These are phyloP conservation scores for Phrixothrix hirtus DNA, from an alignment of 2,888 invertebrate species.

Conservation along the genomic window DNA sequence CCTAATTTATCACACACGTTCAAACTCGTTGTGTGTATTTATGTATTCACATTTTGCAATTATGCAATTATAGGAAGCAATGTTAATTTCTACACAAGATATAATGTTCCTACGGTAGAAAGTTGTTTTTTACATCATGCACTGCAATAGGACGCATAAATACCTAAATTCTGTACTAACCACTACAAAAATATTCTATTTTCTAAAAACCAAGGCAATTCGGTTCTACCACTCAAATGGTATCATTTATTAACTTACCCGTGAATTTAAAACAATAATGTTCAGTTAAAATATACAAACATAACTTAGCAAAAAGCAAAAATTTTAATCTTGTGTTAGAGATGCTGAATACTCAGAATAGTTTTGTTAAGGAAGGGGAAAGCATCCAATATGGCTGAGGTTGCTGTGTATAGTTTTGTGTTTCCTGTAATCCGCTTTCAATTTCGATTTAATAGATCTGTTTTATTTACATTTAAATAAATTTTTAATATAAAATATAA, in stretches of 20 bases:
- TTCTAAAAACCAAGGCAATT: slow-evolving; percentile 7
- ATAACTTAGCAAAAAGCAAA: slow-evolving; percentile 17
- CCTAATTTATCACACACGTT: too few species aligned
- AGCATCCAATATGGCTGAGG: slow-evolving; percentile 49
- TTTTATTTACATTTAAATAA: slow-evolving; percentile 8
- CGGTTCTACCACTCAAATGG: slow-evolving; percentile 12
- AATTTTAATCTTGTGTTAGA: slow-evolving; percentile 24
- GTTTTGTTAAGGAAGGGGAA: slow-evolving; percentile 41
- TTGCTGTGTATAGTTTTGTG: slow-evolving; percentile 36
- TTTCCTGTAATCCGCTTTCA: slow-evolving; percentile 22
- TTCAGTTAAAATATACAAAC: slow-evolving; percentile 17
- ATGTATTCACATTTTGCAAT: neutral
- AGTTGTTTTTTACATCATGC: too few species aligned
- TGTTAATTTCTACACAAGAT: neutral
- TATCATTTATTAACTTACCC: slow-evolving; percentile 24
- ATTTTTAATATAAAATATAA: too few species aligned
- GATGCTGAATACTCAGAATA: slow-evolving; percentile 26
- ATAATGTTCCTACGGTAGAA: neutral
- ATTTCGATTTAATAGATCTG: slow-evolving; percentile 2
- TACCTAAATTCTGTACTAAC: neutral
- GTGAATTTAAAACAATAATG: slow-evolving; percentile 16
- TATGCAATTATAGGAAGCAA: neutral
- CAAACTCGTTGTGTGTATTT: too few species aligned
- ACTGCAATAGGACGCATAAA: neutral
- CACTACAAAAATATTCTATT: neutral